phyloP scores from a whole-genome alignment of 2,113 vertebrate genomes.

The Amazona guildingii region DNA sequence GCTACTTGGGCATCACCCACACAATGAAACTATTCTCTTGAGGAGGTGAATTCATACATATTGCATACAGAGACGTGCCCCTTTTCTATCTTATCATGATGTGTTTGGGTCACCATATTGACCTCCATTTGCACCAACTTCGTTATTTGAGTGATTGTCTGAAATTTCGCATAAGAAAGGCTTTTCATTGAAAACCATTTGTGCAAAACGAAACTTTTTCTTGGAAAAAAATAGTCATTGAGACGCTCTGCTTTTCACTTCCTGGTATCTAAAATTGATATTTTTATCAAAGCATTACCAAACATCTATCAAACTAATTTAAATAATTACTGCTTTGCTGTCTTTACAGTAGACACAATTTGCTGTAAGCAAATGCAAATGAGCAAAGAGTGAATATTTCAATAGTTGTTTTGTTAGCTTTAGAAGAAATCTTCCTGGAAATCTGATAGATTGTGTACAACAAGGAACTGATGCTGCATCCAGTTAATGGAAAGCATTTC shows the following conservation, averaged over 20 bases:
- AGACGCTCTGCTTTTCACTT: neutral
- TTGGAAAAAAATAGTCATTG: constrained; percentile 1
- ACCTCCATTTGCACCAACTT: neutral
- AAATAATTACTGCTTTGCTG: constrained; percentile 55
- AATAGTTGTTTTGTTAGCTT: constrained; percentile 5
- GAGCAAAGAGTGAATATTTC: constrained; percentile 20
- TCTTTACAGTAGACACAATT: constrained; percentile 46
- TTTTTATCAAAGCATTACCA: constrained; percentile 48
- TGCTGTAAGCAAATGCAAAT: constrained; percentile 56
- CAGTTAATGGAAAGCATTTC: neutral
- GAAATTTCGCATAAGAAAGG: neutral
- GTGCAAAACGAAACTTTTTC: neutral
- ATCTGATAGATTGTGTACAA: neutral
- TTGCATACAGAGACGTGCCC: neutral
- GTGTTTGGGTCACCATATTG: neutral
- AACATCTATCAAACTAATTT: constrained; percentile 49
- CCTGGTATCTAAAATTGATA: constrained; percentile 22
- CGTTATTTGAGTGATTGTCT: neutral
- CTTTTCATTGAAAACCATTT: neutral
- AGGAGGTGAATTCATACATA: neutral
- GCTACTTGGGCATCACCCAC: neutral
- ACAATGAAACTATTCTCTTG: neutral
- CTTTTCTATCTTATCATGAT: neutral
- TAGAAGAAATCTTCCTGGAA: neutral
- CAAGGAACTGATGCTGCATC: neutral